Percentiles rank a stretch among this genome's conserved stretches.
phyloP scores from a whole-genome alignment of 1,140 invertebrate species.

The Bombus waltoni region DNA sequence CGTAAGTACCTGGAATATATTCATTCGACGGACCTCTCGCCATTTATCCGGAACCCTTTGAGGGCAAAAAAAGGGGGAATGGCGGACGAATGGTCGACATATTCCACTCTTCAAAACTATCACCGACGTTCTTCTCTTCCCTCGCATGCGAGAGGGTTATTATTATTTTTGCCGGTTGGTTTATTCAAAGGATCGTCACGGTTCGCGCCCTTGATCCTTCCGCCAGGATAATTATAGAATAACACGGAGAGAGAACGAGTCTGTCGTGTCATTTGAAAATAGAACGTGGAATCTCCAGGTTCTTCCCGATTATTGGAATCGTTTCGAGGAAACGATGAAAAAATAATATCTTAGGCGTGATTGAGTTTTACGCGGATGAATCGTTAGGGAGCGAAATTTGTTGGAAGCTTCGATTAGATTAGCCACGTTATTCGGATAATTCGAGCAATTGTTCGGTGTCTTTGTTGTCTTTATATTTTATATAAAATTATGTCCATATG shows the following conservation, averaged over 20 bases:
- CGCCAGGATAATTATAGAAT: constrained; percentile 14
- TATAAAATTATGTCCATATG: too few relatives aligned
- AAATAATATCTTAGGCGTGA: background rate
- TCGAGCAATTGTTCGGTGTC: too few relatives aligned
- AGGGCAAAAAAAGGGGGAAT: background rate
- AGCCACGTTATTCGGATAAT: too few relatives aligned
- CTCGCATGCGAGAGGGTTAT: background rate
- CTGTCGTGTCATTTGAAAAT: background rate
- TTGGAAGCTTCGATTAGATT: too few relatives aligned
- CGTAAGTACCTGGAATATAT: background rate
- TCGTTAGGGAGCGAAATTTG: too few relatives aligned
- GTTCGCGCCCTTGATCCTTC: background rate
- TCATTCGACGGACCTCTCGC: background rate
- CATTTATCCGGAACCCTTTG: constrained; percentile 13
- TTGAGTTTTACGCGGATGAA: background rate
- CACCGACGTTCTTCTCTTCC: too few relatives aligned
- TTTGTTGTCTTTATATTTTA: too few relatives aligned
- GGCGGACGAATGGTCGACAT: too few relatives aligned
- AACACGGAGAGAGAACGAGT: background rate
- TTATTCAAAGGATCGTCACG: constrained; percentile 3
- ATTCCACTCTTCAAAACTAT: background rate
- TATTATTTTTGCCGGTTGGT: constrained; percentile 2
- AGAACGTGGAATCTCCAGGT: background rate
- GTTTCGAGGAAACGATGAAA: background rate
- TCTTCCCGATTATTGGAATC: background rate